Conservation (phyloP, 2,113 vertebrate species). For the Vulpes vulpes region DNA sequence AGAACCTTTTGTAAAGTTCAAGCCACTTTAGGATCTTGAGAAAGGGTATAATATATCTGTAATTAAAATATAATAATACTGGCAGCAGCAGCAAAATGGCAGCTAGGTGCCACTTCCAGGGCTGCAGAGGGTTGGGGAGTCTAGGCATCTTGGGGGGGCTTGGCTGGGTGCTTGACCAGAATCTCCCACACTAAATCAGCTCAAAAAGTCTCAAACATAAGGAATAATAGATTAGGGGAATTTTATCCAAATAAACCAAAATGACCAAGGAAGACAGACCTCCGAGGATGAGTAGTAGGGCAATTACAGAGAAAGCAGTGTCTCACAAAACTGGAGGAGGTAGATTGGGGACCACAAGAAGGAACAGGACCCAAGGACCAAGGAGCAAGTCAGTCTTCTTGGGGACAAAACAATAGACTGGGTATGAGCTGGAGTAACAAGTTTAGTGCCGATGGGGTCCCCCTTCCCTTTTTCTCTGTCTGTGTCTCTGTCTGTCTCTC, state of each 20-base stretch:
- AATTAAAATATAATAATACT: not conserved
- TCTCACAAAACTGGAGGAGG: not conserved
- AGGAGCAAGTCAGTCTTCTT: not conserved
- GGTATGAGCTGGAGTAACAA: not conserved
- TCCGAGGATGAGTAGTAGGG: not conserved
- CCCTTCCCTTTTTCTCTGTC: not conserved
- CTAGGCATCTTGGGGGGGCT: no score
- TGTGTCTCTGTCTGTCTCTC: not conserved
- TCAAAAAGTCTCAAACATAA: not conserved
- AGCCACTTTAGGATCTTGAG: not conserved
- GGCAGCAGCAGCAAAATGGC: not conserved
- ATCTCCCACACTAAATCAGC: not conserved
- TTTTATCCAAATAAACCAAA: slow-evolving; percentile 34
- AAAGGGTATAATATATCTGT: not conserved
- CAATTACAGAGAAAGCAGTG: not conserved
- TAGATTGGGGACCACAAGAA: not conserved
- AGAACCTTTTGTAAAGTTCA: not conserved
- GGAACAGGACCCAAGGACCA: not conserved
- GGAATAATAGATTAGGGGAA: not conserved
- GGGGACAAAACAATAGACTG: not conserved
- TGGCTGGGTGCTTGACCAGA: not conserved
- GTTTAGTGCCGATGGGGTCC: no score
- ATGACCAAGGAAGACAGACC: not conserved
- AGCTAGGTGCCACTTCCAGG: no score
- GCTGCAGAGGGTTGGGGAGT: not conserved